Conservation (phyloP, 2,797 vertebrate species). For the Eulemur rubriventer region DNA sequence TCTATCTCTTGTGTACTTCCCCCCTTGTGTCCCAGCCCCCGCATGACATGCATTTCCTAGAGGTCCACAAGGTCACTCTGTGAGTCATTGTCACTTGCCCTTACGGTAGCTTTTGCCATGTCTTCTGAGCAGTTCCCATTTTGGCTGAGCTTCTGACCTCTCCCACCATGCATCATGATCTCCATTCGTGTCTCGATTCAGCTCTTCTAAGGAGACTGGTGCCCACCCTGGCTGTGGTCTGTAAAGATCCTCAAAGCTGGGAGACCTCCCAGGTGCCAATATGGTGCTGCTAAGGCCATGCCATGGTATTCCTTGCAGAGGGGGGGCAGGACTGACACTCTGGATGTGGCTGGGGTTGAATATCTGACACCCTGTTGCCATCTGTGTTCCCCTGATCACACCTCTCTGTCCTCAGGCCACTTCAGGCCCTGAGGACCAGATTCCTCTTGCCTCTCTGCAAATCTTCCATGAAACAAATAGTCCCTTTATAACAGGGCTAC, state of each 20-base stretch:
- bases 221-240: background rate
- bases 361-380: too few relatives aligned
- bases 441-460: background rate
- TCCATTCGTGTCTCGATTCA: background rate
- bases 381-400: rapidly evolving
- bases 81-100: background rate
- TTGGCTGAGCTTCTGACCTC: background rate
- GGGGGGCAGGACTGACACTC: background rate
- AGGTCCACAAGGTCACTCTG: background rate
- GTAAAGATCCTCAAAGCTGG: background rate
- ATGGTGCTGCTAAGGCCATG: rapidly evolving
- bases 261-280: background rate
- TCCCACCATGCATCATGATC: too few relatives aligned
- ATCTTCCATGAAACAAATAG: background rate
- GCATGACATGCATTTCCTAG: background rate
- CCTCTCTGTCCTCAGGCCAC: background rate
- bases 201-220: background rate
- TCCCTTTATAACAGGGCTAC: background rate
- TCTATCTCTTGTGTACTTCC: too few relatives aligned
- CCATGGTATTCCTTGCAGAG: too few relatives aligned
- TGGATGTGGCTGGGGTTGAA: too few relatives aligned
- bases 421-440: background rate
- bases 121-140: background rate
- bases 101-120: background rate
- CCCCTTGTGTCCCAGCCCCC: rapidly evolving